Evolutionary conservation across 2,113 vertebrate species (phyloP).

Genomic region (Brachyhypopomus occidentalis): DNA sequence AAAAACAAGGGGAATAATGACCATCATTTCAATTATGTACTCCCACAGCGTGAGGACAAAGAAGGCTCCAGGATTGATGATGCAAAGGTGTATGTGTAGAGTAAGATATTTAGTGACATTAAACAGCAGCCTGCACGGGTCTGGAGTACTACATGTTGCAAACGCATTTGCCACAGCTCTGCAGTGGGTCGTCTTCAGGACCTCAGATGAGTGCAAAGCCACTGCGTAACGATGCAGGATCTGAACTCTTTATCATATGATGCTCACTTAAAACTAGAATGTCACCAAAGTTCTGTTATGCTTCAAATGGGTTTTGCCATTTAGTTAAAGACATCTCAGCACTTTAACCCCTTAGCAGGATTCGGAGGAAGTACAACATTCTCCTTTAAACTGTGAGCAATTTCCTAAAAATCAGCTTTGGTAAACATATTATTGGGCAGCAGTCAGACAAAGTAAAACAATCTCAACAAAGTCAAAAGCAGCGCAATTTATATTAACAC

Average conservation of each 20-base stretch:
- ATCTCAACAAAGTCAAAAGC: conserved; percentile 55
- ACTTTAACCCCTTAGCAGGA: neutral
- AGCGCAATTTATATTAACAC: conserved; percentile 46
- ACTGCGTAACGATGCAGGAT: neutral
- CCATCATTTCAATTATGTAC: conserved; percentile 42
- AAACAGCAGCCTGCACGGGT: neutral
- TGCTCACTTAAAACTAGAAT: neutral
- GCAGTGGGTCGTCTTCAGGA: neutral
- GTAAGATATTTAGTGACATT: conserved; percentile 18
- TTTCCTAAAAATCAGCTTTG: too few species aligned
- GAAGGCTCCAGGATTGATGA: conserved; percentile 29
- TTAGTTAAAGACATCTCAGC: neutral
- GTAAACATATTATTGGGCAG: too few species aligned
- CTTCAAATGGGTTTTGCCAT: neutral
- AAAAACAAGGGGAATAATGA: conserved; percentile 46
- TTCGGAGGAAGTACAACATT: neutral
- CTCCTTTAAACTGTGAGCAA: too few species aligned
- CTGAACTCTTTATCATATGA: too few species aligned
- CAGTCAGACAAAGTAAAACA: neutral
- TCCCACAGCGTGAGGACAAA: conserved; percentile 26
- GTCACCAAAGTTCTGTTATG: neutral
- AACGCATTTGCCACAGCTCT: neutral
- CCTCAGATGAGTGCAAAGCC: neutral
- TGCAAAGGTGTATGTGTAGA: conserved; percentile 10
- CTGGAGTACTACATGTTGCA: neutral